Base-by-base conservation (phyloP, 2,888 invertebrate species). In the Dendrolimus houi region DNA sequence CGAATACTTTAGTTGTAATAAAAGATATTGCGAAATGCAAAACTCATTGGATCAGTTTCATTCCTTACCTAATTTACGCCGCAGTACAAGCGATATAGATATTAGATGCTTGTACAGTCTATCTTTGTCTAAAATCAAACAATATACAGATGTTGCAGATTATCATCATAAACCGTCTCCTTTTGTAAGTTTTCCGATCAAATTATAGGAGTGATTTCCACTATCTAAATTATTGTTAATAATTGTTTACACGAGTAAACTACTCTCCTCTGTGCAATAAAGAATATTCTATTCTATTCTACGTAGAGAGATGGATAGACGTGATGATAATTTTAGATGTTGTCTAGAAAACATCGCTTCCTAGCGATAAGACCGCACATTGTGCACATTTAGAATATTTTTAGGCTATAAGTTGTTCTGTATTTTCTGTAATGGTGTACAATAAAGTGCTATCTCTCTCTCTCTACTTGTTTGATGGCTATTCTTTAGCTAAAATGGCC, bases 91-190 rank as follows among this genome's bases (percentile, higher is more conserved):
- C 55, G 71, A 72, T 0, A 41, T 63, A 14, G 74, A 78, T 41
- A 53, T 67, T 7, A 66, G 72, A 9, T 66, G 65, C n/a, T 60
- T 80, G 13, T 75, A 80, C 66, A 84, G 81, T 60, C 62, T 79
- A 47, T 86, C 86, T 1, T 67, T 80, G 9, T 78, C 83, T 0
- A 72, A 81, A 56, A 68, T 83, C 56, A 67, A 66, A 53, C 76
- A 66, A 55, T 66, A 70, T n/a, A 61, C 76, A 0, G 79, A 79
- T 7, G 70, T 69, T 41, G 58, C 68, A 1, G 75, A 79, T n/a
- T 71, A 72, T 58, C 68, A 75, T 57, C 75, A 81, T 60, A 87
- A 84, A 58, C 83, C 82, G 9, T 64, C 85, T 12, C 86, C 88
- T 12, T 87, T 83, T 68, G 88, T 87, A 64, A 77, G 79, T 66